These are phyloP conservation scores for Tokudaia tokunoshimensis DNA, from an alignment of 2,797 vertebrate species.

Conservation along the genomic window DNA sequence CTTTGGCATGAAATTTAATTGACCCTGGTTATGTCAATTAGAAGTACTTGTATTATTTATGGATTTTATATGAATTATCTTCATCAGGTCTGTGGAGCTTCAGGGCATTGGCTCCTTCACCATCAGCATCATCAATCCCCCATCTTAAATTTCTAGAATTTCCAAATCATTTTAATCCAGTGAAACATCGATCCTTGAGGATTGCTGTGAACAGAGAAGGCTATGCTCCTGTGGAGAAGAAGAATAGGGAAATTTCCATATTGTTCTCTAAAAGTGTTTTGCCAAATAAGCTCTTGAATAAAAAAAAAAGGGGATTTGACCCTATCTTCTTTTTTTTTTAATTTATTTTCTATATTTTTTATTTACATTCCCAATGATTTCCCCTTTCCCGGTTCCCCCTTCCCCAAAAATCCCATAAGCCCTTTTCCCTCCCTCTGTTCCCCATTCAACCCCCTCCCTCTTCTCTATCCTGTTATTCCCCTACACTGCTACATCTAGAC, in stretches of 20 bases:
- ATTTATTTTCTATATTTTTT: too few species aligned
- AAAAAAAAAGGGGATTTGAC: neutral
- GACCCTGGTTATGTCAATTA: slow-evolving; percentile 77
- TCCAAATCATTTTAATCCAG: slow-evolving; percentile 40
- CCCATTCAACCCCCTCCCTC: too few species aligned
- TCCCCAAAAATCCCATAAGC: too few species aligned
- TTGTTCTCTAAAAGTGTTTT: neutral
- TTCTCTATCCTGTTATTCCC: too few species aligned
- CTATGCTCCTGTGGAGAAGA: neutral
- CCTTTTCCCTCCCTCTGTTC: too few species aligned
- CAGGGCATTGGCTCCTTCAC: slow-evolving; percentile 67
- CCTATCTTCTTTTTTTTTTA: neutral
- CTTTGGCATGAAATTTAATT: slow-evolving; percentile 79
- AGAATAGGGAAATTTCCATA: neutral
- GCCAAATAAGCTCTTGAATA: slow-evolving; percentile 9
- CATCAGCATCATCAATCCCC: slow-evolving; percentile 7
- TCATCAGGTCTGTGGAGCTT: slow-evolving; percentile 53
- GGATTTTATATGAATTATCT: slow-evolving; percentile 75
- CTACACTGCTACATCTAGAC: too few species aligned
- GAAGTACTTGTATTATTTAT: slow-evolving; percentile 80
- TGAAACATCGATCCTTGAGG: neutral
- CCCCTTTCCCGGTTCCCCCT: too few species aligned
- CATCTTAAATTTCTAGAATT: slow-evolving; percentile 2
- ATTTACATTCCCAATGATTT: too few species aligned
- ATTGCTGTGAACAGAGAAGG: neutral